Evolutionary conservation across 2,888 invertebrate genomes (phyloP).

Genomic region (Andrena fulva): DNA sequence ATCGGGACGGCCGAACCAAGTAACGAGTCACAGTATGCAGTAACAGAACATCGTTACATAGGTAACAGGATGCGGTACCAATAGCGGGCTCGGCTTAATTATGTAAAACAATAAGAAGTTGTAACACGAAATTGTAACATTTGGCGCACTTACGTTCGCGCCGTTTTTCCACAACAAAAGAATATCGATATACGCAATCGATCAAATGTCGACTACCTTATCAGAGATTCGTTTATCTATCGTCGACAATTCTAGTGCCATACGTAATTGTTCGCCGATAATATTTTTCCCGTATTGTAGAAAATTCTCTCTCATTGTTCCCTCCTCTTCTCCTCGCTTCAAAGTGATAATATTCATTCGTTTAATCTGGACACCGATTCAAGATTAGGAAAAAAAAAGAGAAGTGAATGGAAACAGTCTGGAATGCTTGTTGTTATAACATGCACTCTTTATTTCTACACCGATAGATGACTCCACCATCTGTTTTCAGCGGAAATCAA

Average conservation of each 20-base stretch:
- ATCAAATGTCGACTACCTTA: slow-evolving; percentile 42
- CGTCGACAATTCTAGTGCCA: slow-evolving; percentile 20
- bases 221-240: slow-evolving; percentile 41
- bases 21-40: too few species aligned
- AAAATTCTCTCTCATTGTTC: slow-evolving; percentile 2
- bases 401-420: slow-evolving; percentile 12
- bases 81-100: background rate
- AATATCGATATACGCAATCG: slow-evolving; percentile 27
- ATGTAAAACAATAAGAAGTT: slow-evolving; percentile 15
- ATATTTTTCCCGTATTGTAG: slow-evolving; percentile 1
- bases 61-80: too few species aligned
- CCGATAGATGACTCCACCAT: slow-evolving; percentile 35
- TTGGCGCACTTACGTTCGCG: background rate
- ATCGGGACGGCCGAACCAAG: too few species aligned
- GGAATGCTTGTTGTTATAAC: background rate
- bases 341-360: slow-evolving; percentile 6
- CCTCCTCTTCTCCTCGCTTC: background rate
- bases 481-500: slow-evolving; percentile 4
- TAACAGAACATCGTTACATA: too few species aligned
- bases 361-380: background rate
- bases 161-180: slow-evolving; percentile 11
- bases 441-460: background rate
- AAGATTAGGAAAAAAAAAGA: background rate
- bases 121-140: background rate
- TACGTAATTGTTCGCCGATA: slow-evolving; percentile 26